Evolutionary conservation across 2,888 invertebrate species (phyloP), one percentile per base, ranked within the genome.

Genomic region (Rhingia rostrata): DNA sequence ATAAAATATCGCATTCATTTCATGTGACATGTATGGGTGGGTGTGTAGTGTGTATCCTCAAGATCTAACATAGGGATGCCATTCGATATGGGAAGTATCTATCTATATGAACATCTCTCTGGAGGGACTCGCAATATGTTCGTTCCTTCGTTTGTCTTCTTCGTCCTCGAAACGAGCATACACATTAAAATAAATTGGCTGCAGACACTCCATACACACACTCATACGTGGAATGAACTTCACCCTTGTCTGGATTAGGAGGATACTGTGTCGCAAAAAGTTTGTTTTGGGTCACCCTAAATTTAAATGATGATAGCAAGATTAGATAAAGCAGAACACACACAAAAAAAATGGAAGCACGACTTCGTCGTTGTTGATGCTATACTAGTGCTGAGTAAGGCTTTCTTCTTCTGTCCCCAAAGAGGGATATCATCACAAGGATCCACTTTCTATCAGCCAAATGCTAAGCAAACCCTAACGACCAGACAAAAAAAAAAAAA

Each of bases 151-250:
- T 41, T 45, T 61, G 43, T 32, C 60, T 54, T 54, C 30, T 54
- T 12, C 22, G 4, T 7, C 51, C 60, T 45, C 56, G 51, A 49
- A 67, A 1, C 7, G 49, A 66, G 74, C 74, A 70, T 43, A 81
- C 74, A 70, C 63, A 81, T 81, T 70, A 60, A 70, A 81, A 81
- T 81, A 81, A 81, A 81, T 81, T 75, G 75, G 70, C 75, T 81
- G 64, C 81, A 81, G 75, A 75, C 81, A 81, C 75, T 75, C 60
- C 39, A 74, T 61, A 56, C 22, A 58, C 41, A 37, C 32, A 30
- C 4, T 39, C 32, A 35, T 22, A 58, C 14, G 58, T 41, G 49
- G 67, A 60, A 78, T 78, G 73, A 78, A 67, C 82, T 78, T 83
- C 78, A 39, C 54, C 72, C 78, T 69, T 73, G 67, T 73, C 77